Percentiles rank a stretch among this genome's conserved stretches.
Evolutionary conservation across 2,797 vertebrate species (phyloP).

Genomic region (Hozukius guyotensis): DNA sequence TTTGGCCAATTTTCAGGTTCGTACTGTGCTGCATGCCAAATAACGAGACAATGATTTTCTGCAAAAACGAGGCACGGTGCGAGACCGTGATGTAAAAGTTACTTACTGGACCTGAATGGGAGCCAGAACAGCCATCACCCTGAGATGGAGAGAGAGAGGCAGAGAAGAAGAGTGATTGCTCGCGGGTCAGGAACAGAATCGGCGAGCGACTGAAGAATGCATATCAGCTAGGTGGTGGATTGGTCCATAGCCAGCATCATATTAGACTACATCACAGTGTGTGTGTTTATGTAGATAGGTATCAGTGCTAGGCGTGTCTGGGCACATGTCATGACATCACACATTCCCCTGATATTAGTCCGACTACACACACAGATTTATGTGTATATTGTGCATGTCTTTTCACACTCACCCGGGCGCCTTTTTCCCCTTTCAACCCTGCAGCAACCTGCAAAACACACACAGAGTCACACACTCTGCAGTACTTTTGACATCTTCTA

Average conservation of each 20-base stretch:
- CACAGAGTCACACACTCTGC: slow-evolving; percentile 22
- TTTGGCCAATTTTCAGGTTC: slow-evolving; percentile 24
- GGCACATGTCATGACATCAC: slow-evolving; percentile 40
- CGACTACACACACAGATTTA: background rate
- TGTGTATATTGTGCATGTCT: background rate
- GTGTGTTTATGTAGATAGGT: background rate
- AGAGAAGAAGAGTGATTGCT: slow-evolving; percentile 33
- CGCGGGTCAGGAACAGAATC: slow-evolving; percentile 14
- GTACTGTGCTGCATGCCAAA: slow-evolving; percentile 38
- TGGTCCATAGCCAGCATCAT: slow-evolving; percentile 39
- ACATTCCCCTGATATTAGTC: slow-evolving; percentile 52
- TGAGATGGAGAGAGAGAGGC: slow-evolving; percentile 45
- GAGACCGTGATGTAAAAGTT: slow-evolving; percentile 45
- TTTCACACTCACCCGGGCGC: slow-evolving; percentile 63
- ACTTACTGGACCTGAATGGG: slow-evolving; percentile 76
- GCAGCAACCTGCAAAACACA: slow-evolving; percentile 57
- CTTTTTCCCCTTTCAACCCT: slow-evolving; percentile 75
- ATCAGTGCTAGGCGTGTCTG: slow-evolving; percentile 33
- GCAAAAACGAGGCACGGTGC: background rate
- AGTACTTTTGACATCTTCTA: background rate
- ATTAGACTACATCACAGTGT: slow-evolving; percentile 8
- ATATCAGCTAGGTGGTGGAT: slow-evolving; percentile 8
- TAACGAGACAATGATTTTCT: slow-evolving; percentile 29
- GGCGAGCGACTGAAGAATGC: slow-evolving; percentile 20
- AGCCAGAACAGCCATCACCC: slow-evolving; percentile 72